phyloP scores from a whole-genome alignment of 2,888 invertebrate genomes.

The Trichogramma evanescens region DNA sequence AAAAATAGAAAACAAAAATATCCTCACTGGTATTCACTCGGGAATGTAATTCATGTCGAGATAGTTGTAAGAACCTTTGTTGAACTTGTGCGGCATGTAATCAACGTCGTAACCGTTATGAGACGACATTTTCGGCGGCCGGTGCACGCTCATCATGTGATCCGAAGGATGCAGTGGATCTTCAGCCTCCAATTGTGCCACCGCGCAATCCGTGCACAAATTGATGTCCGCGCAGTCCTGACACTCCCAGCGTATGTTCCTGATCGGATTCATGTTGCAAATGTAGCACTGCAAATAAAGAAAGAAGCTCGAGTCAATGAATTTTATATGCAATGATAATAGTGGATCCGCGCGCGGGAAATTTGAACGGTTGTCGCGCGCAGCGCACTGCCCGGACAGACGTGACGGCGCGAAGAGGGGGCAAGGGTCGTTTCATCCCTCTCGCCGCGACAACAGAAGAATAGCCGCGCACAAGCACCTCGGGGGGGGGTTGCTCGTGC shows the following conservation, averaged over 20 bases:
- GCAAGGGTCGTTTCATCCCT: too few species aligned
- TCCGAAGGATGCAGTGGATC: slow-evolving; percentile 47
- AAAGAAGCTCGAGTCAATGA: too few species aligned
- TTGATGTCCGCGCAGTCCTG: slow-evolving; percentile 56
- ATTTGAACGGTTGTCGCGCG: too few species aligned
- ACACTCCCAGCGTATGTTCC: slow-evolving; percentile 66
- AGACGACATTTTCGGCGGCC: slow-evolving; percentile 29
- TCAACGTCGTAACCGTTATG: slow-evolving; percentile 37
- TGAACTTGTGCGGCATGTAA: slow-evolving; percentile 41
- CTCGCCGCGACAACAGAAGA: too few species aligned
- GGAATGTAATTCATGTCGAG: slow-evolving; percentile 43
- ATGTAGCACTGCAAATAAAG: slow-evolving; percentile 51
- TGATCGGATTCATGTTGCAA: slow-evolving; percentile 59
- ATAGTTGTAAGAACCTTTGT: slow-evolving; percentile 39
- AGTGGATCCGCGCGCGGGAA: too few species aligned
- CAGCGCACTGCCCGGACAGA: too few species aligned
- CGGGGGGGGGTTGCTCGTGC: too few species aligned
- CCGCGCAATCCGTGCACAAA: slow-evolving; percentile 60
- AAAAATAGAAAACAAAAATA: too few species aligned
- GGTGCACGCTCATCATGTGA: slow-evolving; percentile 46
- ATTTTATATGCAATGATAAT: too few species aligned
- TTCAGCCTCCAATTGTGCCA: slow-evolving; percentile 51
- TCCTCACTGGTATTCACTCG: slow-evolving; percentile 18
- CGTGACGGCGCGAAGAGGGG: too few species aligned
- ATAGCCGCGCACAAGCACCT: too few species aligned